These are phyloP conservation scores for Odontesthes bonariensis DNA, from an alignment of 2,113 vertebrate genomes.

Conservation along the genomic window DNA sequence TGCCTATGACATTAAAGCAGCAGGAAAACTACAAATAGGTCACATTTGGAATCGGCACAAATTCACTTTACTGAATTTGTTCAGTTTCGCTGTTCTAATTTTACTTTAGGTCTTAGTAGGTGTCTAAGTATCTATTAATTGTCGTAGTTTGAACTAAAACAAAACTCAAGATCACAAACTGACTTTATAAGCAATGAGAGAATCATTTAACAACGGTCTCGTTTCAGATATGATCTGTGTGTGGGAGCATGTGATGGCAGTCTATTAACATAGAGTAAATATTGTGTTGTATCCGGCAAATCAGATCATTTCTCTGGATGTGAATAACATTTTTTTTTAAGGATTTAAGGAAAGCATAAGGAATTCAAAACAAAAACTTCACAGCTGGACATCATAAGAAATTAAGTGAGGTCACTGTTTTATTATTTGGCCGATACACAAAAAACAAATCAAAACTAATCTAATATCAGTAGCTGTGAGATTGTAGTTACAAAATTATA, in stretches of 20 bases:
- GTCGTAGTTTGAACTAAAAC: slow-evolving; percentile 15
- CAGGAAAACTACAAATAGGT: slow-evolving; percentile 28
- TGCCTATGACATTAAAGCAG: slow-evolving; percentile 19
- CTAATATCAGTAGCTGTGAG: neutral
- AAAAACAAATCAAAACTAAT: neutral
- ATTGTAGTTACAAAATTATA: too few species aligned
- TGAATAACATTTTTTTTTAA: too few species aligned
- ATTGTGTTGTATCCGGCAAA: neutral
- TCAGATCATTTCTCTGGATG: too few species aligned
- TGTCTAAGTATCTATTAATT: neutral
- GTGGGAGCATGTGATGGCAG: slow-evolving; percentile 18
- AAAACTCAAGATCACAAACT: slow-evolving; percentile 27
- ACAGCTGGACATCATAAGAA: neutral
- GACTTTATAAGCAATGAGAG: slow-evolving; percentile 13
- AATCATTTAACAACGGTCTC: slow-evolving; percentile 9
- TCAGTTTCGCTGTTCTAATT: slow-evolving; percentile 16
- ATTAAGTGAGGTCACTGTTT: neutral
- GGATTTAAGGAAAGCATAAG: too few species aligned
- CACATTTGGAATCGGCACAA: slow-evolving; percentile 37
- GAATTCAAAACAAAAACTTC: too few species aligned
- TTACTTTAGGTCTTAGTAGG: slow-evolving; percentile 6
- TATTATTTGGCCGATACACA: neutral
- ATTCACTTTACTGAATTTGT: slow-evolving; percentile 2
- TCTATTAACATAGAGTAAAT: slow-evolving; percentile 10
- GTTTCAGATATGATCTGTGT: slow-evolving; percentile 5